Evolutionary conservation across 2,888 invertebrate genomes (phyloP), one percentile per base, ranked within the genome.

Genomic region (Platypus cylindrus): DNA sequence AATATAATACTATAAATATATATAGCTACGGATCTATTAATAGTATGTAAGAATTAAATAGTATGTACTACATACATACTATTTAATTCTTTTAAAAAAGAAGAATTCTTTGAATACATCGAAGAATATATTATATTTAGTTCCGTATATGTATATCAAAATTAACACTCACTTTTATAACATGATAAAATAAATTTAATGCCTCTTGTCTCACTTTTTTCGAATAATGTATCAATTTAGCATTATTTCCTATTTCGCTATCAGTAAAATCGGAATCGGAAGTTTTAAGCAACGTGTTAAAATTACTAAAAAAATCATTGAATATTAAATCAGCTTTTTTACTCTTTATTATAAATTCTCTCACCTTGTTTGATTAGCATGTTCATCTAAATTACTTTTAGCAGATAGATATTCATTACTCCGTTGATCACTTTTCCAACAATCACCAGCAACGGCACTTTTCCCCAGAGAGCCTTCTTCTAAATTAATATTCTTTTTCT

Each of bases 211-310:
- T 66, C 2, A 82, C 70, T 60, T 73, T 73, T 9, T 73, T 69
- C 49, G 70, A 69, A 22, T 67, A 53, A 11, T 51, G 48, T 8
- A 32, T 32, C 4, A 55, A 28, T 46, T 55, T 58, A 1, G 50
- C 54, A 3, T 44, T 45, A 38, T 52, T 55, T 13, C 63, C 66
- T 34, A 59, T 65, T 51, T 77, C 77, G 1, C 68, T 60, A 55
- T 78, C 77, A 0, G 76, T 76, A 57, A 71, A 67, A 52, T 78
- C 78, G 0, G 78, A 78, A 49, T 79, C 78, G 47, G 76, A 77
- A 0, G 74, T 75, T 47, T 67, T 51, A 1, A 63, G 14, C 29
- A 32, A 24, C 12, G 30, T 17, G 13, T 4, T 26, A 22, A 16
- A 4, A 14, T 27, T 27, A 5, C 5, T 20, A 5, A 9, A 20